These are phyloP conservation scores for Protomyctophum bolini DNA, from an alignment of 2,113 vertebrate genomes.

Conservation along the genomic window DNA sequence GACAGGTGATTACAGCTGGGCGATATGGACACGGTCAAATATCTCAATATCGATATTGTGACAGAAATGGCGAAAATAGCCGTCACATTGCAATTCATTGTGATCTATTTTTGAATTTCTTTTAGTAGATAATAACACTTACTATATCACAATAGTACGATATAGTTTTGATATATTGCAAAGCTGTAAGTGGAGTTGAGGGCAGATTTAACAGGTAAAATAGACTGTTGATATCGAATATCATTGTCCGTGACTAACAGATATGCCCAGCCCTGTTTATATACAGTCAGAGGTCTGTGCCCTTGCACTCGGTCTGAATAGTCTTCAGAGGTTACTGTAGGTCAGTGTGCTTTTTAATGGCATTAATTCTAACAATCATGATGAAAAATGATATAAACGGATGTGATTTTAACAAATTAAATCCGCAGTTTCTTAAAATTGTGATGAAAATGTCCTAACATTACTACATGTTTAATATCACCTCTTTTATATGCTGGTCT, in stretches of 20 bases:
- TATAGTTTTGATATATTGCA: too few relatives aligned
- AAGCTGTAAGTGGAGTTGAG: not conserved
- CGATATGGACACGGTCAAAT: too few relatives aligned
- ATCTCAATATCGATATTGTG: too few relatives aligned
- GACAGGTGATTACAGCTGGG: not conserved
- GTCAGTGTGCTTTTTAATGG: not conserved
- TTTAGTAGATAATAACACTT: too few relatives aligned
- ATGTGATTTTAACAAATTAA: not conserved
- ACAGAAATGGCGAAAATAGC: too few relatives aligned
- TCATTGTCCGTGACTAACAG: not conserved
- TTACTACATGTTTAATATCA: conserved; percentile 4
- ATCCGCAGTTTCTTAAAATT: not conserved
- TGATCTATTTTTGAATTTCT: too few relatives aligned
- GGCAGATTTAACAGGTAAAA: not conserved
- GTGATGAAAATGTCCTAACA: not conserved
- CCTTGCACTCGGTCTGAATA: not conserved
- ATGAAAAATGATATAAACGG: not conserved
- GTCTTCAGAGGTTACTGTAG: not conserved
- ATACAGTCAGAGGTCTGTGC: not conserved
- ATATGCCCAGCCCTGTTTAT: too few relatives aligned
- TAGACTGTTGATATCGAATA: not conserved
- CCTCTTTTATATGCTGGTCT: not conserved
- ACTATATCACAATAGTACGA: too few relatives aligned
- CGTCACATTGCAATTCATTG: too few relatives aligned
- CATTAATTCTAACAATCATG: not conserved